phyloP scores from a whole-genome alignment of 2,113 vertebrate genomes.

The Athene cunicularia region DNA sequence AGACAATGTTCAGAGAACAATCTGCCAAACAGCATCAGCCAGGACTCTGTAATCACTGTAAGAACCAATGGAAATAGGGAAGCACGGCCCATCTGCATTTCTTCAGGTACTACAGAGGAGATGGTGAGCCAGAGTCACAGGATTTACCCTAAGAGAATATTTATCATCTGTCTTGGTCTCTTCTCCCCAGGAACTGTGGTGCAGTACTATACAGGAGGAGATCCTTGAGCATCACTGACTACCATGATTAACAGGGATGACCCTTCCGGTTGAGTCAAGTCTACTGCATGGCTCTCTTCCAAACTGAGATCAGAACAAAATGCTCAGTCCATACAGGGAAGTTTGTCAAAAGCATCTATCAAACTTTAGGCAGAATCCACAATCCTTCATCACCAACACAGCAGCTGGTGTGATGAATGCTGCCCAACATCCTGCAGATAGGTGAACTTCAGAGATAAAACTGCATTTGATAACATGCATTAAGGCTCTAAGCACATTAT shows the following conservation, averaged over 20 bases:
- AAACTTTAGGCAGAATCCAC: not conserved
- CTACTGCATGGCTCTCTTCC: not conserved
- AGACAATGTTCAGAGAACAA: not conserved
- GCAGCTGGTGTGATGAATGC: accelerated
- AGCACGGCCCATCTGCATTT: not conserved
- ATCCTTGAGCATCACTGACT: not conserved
- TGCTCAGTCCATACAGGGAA: not conserved
- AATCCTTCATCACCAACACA: not conserved
- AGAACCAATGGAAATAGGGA: not conserved
- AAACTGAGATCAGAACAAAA: not conserved
- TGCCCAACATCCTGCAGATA: not conserved
- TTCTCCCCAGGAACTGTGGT: not conserved
- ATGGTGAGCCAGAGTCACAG: not conserved
- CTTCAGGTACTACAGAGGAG: not conserved
- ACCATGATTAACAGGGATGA: not conserved
- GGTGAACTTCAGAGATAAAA: not conserved
- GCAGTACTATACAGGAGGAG: not conserved
- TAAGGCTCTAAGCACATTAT: not conserved
- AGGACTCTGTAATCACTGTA: not conserved
- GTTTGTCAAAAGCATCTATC: not conserved
- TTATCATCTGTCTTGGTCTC: not conserved
- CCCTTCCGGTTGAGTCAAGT: not conserved
- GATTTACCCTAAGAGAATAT: not conserved
- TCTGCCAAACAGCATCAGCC: not conserved
- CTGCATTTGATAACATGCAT: not conserved